Conservation (phyloP, 2,113 vertebrate genomes). For the Polypterus bichir region DNA sequence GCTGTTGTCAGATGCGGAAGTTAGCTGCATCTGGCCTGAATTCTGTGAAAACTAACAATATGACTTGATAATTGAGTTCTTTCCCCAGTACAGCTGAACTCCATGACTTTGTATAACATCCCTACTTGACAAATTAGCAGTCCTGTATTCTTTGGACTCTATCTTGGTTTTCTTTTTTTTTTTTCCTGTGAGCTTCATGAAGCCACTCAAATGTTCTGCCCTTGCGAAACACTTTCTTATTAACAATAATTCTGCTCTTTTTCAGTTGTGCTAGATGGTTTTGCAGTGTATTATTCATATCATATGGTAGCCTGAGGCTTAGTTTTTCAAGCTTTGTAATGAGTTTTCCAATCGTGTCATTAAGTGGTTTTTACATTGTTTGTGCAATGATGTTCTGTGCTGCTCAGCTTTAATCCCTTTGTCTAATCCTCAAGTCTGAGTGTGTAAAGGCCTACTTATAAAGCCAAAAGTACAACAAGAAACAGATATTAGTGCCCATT, state of each 20-base stretch:
- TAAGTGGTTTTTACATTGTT: conserved; percentile 29
- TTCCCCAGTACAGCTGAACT: neutral
- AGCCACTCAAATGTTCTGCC: conserved; percentile 10
- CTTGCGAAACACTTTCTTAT: conserved; percentile 18
- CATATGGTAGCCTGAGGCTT: conserved; percentile 10
- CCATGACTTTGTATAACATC: neutral
- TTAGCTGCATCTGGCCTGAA: too few species aligned
- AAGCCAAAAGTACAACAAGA: too few species aligned
- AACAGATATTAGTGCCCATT: too few species aligned
- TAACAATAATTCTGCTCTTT: conserved; percentile 15
- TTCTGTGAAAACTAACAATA: too few species aligned
- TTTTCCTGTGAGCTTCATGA: conserved; percentile 19
- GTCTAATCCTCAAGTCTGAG: conserved; percentile 15
- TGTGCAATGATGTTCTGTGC: conserved; percentile 29
- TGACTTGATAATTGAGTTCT: neutral
- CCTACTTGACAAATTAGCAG: neutral
- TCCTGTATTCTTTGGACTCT: conserved; percentile 11
- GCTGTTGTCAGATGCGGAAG: too few species aligned
- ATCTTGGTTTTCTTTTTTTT: conserved; percentile 13
- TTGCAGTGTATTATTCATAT: conserved; percentile 16
- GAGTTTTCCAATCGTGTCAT: conserved; percentile 25
- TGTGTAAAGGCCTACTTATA: too few species aligned
- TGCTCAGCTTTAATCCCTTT: conserved; percentile 13
- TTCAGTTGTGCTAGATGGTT: conserved; percentile 15
- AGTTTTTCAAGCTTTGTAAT: conserved; percentile 13